phyloP scores from a whole-genome alignment of 2,113 vertebrate genomes.

The Nerophis lumbriciformis region DNA sequence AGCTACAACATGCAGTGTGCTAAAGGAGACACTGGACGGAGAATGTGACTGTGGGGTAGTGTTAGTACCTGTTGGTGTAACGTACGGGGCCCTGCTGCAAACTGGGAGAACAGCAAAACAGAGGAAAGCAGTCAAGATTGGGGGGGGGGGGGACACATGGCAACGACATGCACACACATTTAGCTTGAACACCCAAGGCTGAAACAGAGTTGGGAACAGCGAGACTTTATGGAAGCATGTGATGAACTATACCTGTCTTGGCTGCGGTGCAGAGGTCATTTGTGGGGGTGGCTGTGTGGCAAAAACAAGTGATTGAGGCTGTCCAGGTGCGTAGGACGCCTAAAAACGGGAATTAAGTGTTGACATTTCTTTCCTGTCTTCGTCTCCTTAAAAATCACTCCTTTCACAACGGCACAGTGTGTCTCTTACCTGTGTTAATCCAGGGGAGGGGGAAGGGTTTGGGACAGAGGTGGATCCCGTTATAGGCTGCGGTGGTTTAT shows the following conservation, averaged over 20 bases:
- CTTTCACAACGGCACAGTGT: not conserved
- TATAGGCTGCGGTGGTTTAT: conserved; percentile 99
- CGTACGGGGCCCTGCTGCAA: conserved; percentile 86
- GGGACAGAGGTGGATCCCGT: conserved; percentile 89
- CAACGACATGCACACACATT: conserved; percentile 20
- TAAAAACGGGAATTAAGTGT: conserved; percentile 33
- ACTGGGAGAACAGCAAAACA: conserved; percentile 78
- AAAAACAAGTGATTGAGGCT: conserved; percentile 89
- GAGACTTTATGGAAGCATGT: not conserved
- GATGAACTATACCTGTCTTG: conserved; percentile 83
- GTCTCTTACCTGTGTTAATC: conserved; percentile 88
- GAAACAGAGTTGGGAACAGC: too few relatives aligned
- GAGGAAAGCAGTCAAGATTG: conserved; percentile 61
- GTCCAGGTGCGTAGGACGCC: conserved; percentile 86
- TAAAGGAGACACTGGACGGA: conserved; percentile 13
- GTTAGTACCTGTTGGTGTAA: conserved; percentile 93
- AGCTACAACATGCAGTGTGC: conserved; percentile 32
- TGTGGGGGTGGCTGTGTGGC: conserved; percentile 82
- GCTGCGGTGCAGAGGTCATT: conserved; percentile 96
- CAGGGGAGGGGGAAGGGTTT: conserved; percentile 91
- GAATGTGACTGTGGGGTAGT: conserved; percentile 24
- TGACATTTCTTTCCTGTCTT: not conserved
- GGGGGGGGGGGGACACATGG: conserved; percentile 10
- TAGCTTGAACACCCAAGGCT: conserved; percentile 4
- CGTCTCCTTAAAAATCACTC: not conserved